Evolutionary conservation across 2,888 invertebrate genomes (phyloP), one percentile per base, ranked within the genome.

Genomic region (Thalpophila matura): DNA sequence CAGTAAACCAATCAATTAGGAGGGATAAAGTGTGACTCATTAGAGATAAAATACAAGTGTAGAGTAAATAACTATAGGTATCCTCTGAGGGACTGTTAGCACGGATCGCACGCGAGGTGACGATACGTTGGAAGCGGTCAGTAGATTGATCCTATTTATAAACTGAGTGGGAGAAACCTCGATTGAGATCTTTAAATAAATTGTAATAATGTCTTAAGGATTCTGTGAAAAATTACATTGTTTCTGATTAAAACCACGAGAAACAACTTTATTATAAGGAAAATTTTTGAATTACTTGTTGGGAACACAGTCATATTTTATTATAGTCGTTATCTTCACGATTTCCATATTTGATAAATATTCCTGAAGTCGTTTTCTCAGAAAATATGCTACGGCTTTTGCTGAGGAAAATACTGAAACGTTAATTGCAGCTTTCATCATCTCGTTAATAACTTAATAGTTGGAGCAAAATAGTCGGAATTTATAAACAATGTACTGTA

Each of bases 71-170:
- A 45, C n/a, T n/a, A n/a, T n/a, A n/a, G n/a, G 53, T 45, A 77
- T 77, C 55, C 80, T 56, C 77, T 4, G 1, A 37, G 69, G 78
- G 53, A 42, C 38, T 33, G 38, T 73, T 56, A 24, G 46, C 40
- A 38, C 50, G 18, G 54, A 49, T 53, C 49, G 58, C 43, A 63
- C 65, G 55, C 40, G 16, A 9, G 43, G n/a, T 35, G 42, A 43
- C 22, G 18, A 37, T 37, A 38, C 49, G 3, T 2, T 7, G 50
- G 43, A 38, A 45, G 38, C 10, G 46, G 55, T 71, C 53, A 46
- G 35, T 51, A 26, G 42, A 58, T 35, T 46, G 24, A 12, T 58
- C 0, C 46, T 76, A 51, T 76, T 51, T 47, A 64, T 55, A 46
- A 31, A 40, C 5, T n/a, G 12, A 5, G n/a, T 31, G 20, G 33